Conservation (phyloP, 2,113 vertebrate species). For the Cairina moschata region DNA sequence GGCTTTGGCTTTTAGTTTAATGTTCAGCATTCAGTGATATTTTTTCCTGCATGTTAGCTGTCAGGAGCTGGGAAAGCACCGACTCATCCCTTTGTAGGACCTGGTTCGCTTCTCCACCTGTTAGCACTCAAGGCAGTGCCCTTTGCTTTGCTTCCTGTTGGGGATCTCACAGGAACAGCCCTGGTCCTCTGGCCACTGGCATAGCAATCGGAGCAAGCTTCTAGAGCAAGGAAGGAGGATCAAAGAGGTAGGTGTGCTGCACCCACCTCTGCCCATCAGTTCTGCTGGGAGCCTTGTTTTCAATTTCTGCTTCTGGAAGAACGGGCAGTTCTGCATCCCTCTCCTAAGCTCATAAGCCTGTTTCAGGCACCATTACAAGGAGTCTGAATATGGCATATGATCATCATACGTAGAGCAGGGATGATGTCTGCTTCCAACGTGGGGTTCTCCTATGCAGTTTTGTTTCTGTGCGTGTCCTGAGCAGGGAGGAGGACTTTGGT, state of each 20-base stretch:
- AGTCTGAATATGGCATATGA: rapidly evolving
- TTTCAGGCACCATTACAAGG: background rate
- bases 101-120: background rate
- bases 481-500: background rate
- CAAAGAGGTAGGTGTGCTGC: background rate
- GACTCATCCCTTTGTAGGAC: background rate
- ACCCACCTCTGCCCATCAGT: rapidly evolving
- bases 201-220: background rate
- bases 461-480: background rate
- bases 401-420: rapidly evolving
- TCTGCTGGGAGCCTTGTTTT: background rate
- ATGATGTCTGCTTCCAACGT: background rate
- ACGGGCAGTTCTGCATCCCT: background rate
- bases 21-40: background rate
- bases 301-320: background rate
- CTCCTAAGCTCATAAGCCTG: background rate
- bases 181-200: background rate
- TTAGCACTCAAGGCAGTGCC: background rate
- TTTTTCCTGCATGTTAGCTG: background rate
- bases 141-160: background rate
- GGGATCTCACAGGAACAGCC: background rate
- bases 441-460: background rate
- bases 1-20: background rate
- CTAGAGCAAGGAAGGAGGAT: background rate
- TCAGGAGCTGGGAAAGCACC: background rate